Base-by-base conservation (phyloP, 2,888 invertebrate genomes). In the Cheilosia variabilis region DNA sequence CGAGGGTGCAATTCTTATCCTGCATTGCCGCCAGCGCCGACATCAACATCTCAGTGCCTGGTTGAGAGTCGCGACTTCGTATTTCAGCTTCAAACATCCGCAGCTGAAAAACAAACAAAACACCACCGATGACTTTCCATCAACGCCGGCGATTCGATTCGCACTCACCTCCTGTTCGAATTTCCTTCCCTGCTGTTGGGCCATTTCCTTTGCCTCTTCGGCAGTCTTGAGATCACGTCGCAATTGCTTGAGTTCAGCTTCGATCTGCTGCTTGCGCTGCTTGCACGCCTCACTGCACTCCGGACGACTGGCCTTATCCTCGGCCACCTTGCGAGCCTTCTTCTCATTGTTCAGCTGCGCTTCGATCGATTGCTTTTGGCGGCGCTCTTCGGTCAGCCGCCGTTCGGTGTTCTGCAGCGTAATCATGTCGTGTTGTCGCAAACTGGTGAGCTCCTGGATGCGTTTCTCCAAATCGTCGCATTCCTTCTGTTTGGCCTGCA, bases 1-100 rank as follows among this genome's bases (percentile, higher is more conserved):
- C 98, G 89, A 99, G 94, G 91, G 98, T 98, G 89, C 95, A 93
- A 91, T 97, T 98, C 91, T 98, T 97, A 91, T 98, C 98, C 92
- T 97, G 96, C 93, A 98, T 94, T 87, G 96, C 95, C 63, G 95
- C 94, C 88, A 97, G 93, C 22, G 97, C 97, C 50, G 95, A 94
- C 93, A 96, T 95, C 88, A 97, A 93, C 90, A 96, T 95, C 89
- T 97, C 97, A 31, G 96, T 94, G 89, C 95, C 95, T 10, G 91
- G 91, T 79, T 91, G 92, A 5, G 92, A 90, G 77, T 92, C 92
- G 5, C 92, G 91, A 86, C 89, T 92, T 41, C 92, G 90, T 43
- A 92, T 89, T 87, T 92, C 92, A 6, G 89, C 90, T 79, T 92
- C 92, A 81, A 92, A 90, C 89, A 91, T 90, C 73, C 91, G 91